Evolutionary conservation across 2,888 invertebrate genomes (phyloP), one percentile per base, ranked within the genome.

Genomic region (Calameuta pallipes): DNA sequence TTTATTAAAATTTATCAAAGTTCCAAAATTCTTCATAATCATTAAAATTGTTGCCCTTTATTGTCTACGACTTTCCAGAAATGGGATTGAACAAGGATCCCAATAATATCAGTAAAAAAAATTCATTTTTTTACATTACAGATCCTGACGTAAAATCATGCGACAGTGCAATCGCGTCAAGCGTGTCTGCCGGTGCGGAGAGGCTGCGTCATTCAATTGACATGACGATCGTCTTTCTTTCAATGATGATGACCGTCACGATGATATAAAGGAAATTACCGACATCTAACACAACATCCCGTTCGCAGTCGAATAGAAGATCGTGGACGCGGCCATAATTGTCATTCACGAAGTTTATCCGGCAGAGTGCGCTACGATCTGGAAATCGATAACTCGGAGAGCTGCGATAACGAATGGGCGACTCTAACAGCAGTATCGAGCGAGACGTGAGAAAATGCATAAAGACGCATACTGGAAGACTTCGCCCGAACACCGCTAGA

Each of bases 121-220:
- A 4, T 35, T 4, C 4, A 0, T 71, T 71, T 11, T 71, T n/a
- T 30, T 11, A n/a, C 13, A 11, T 86, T 86, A 0, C 86, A 91
- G 91, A 91, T 85, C 89, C 90, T 37, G 82, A 86, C n/a, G 85
- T 88, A 11, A 88, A 89, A 79, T 83, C 85, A 3, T 91, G 91
- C 85, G 89, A 87, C 82, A 85, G 87, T 75, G 89, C 88, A 13
- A 87, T 91, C 41, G 89, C 90, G 11, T 91, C 91, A 69, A 90
- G 88, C 82, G 90, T 91, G 37, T 91, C 91, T 1, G 88, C 89
- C 1, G 88, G 86, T 4, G 88, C 86, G 11, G 81, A 83, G 36
- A 81, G 82, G 12, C 76, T 85, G 37, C 83, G 82, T 70, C 70
- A 75, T n/a, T 35, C 74, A 3, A 73, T 80, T 76, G 80, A 81